phyloP scores from a whole-genome alignment of 1,140 invertebrate species.

The Pseudomyrmex concolor region DNA sequence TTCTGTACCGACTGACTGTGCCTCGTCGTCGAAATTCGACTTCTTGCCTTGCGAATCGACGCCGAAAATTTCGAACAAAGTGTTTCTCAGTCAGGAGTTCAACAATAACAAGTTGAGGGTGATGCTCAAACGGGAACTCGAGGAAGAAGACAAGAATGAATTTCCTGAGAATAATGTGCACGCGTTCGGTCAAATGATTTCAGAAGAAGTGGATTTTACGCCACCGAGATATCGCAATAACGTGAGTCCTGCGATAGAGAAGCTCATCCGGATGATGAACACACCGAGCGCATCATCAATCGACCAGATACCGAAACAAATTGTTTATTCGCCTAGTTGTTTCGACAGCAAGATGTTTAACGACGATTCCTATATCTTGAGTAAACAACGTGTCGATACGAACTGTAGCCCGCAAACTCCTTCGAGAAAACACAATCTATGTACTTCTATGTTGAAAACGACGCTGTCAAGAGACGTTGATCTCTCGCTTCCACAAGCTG shows the following conservation, averaged over 20 bases:
- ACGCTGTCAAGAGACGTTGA: not conserved
- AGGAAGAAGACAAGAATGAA: not conserved
- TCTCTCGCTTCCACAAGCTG: not conserved
- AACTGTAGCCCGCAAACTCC: not conserved
- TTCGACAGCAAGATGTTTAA: not conserved
- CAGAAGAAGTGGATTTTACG: not conserved
- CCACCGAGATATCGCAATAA: not conserved
- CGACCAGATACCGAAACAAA: not conserved
- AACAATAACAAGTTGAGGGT: not conserved
- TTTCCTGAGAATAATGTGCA: not conserved
- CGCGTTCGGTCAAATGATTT: not conserved
- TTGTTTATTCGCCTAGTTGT: not conserved
- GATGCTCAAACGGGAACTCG: too few relatives aligned
- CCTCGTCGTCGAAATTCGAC: not conserved
- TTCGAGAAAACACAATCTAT: not conserved
- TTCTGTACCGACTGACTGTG: not conserved
- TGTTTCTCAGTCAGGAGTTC: too few relatives aligned
- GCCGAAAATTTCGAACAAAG: not conserved
- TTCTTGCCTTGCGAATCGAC: not conserved
- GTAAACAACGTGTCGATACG: not conserved
- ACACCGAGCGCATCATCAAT: not conserved
- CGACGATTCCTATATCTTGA: not conserved
- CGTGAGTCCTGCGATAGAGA: conserved; percentile 35
- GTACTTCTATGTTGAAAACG: not conserved
- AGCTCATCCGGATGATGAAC: conserved; percentile 17